These are phyloP conservation scores for Aurelia aurita DNA, from an alignment of 30 jellyfish, hydroid and myxozoan species.

Conservation along the genomic window DNA sequence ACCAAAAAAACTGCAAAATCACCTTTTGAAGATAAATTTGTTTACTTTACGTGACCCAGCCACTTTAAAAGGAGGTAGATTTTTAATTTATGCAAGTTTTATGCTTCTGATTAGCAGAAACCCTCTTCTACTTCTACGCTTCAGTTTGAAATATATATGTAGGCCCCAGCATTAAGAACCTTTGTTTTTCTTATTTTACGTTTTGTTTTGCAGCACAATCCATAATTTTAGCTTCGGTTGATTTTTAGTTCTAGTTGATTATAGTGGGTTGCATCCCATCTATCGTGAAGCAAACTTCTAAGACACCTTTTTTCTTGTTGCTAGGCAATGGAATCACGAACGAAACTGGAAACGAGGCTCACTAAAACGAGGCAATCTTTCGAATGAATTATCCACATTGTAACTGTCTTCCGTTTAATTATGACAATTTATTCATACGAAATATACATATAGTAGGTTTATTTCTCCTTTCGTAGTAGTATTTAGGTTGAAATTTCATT, in stretches of 20 bases:
- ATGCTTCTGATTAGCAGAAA: too few relatives aligned
- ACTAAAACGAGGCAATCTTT: constrained; percentile 55
- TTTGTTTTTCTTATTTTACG: too few relatives aligned
- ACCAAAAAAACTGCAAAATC: too few relatives aligned
- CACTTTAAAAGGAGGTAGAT: too few relatives aligned
- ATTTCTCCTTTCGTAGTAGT: not conserved
- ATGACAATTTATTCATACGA: constrained; percentile 1
- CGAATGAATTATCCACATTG: constrained; percentile 10
- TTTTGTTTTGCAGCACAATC: too few relatives aligned
- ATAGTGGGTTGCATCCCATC: not conserved
- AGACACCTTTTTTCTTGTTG: not conserved
- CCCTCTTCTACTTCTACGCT: too few relatives aligned
- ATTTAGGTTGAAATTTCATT: constrained; percentile 2
- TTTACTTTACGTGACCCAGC: too few relatives aligned
- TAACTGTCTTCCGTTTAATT: not conserved
- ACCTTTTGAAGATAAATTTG: too few relatives aligned
- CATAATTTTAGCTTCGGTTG: not conserved
- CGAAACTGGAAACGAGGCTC: constrained; percentile 46
- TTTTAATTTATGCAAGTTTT: too few relatives aligned
- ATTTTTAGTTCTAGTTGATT: not conserved
- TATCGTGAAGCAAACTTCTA: not conserved
- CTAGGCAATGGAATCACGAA: constrained; percentile 63
- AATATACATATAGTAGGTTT: constrained; percentile 1
- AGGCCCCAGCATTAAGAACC: too few relatives aligned
- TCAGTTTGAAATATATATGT: too few relatives aligned